Base-by-base conservation (phyloP, 2,888 invertebrate genomes). In the Litoditis marina region DNA sequence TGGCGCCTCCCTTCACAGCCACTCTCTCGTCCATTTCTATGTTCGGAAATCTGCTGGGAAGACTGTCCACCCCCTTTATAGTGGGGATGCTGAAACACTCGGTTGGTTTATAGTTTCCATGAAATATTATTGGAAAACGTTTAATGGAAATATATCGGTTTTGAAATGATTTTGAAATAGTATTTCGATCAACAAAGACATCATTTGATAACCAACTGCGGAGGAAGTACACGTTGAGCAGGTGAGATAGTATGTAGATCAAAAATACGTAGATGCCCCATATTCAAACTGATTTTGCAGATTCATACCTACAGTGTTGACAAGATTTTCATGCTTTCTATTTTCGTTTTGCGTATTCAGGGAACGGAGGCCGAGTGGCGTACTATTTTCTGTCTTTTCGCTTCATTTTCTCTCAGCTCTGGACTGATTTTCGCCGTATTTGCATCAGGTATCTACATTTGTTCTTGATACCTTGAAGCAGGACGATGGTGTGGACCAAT, bases 1-100 rank as follows among this genome's bases (percentile, higher is more conserved):
- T 78, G 31, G 78, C 77, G 11, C 78, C 78, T 2, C 66, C 67
- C 6, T 77, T 74, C 58, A 75, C 76, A 0, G 77, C 76, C 25
- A 75, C 73, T 22, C 63, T 77, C 46, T 71, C 72, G 4, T 74
- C 77, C 27, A 65, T 77, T 19, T 74, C 76, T 11, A 68, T 70
- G 11, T 71, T 75, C 28, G 68, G 69, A 13, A 74, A 72, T n/a
- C 66, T 73, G 67, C 57, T 75, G 34, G 75, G 73, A 25, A 62
- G 71, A 32, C 36, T 74, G 0, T 51, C 53, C 7, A 69, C 76
- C 2, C 76, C 76, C 7, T 60, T 63, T 0, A 66, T 68, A 42
- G 73, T 73, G 25, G 73, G 70, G 31, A 34, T 71, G 7, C 65
- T 73, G 19, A 73, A 69, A 51, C 66, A 70, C 44, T 44, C 68